These are phyloP conservation scores for Uloborus plumipes DNA, from an alignment of 2,888 invertebrate species.

Conservation along the genomic window DNA sequence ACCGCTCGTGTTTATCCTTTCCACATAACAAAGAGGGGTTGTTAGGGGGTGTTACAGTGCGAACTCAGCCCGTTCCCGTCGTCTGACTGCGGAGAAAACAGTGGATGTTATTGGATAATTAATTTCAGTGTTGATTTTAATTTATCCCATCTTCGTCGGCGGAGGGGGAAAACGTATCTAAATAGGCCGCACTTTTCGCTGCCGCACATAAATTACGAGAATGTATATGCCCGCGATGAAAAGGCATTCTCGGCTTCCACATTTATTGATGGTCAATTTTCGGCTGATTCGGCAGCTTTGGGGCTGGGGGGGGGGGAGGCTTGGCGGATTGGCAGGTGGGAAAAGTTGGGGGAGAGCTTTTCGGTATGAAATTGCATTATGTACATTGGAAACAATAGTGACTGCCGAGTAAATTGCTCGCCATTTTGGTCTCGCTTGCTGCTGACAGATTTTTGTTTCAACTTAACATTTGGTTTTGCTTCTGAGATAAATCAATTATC, in stretches of 20 bases:
- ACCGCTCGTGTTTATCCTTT: constrained; percentile 40
- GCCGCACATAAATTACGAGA: constrained; percentile 55
- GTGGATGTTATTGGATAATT: constrained; percentile 64
- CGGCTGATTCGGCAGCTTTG: constrained; percentile 27
- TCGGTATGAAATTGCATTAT: constrained; percentile 37
- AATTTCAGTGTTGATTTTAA: constrained; percentile 65
- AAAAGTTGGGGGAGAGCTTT: neutral
- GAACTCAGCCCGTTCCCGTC: constrained; percentile 1
- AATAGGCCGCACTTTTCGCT: constrained; percentile 51
- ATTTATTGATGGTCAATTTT: constrained; percentile 62
- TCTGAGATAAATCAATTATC: too few species aligned
- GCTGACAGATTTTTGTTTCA: neutral
- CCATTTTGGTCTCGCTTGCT: neutral
- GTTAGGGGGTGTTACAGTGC: constrained; percentile 1
- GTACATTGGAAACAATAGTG: constrained; percentile 50
- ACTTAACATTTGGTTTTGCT: too few species aligned
- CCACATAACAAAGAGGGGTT: constrained; percentile 19
- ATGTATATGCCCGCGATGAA: constrained; percentile 7
- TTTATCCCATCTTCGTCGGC: constrained; percentile 31
- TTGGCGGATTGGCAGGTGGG: neutral
- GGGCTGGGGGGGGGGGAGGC: neutral
- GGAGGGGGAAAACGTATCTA: constrained; percentile 20
- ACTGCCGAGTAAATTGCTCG: too few species aligned
- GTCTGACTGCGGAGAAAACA: constrained; percentile 42
- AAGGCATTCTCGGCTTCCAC: constrained; percentile 19